Evolutionary conservation across 2,113 vertebrate species (phyloP), one percentile per base, ranked within the genome.

Genomic region (Alligator sinensis): DNA sequence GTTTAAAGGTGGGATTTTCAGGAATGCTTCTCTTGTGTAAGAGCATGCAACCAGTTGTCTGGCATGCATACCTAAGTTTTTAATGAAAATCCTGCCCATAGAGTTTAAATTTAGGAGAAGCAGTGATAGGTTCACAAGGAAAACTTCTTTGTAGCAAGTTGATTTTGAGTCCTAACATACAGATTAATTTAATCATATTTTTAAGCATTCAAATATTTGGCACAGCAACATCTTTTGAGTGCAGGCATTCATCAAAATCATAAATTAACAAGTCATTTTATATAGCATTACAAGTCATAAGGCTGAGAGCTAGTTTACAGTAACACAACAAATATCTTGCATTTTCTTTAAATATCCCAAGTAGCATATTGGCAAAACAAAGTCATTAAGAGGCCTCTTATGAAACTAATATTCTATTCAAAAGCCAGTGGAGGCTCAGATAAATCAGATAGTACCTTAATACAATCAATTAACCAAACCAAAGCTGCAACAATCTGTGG

Each of bases 401-500:
- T 28, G 28, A 91, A 92, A 77, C 17, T 54, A 82, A 88, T 55
- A 72, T 76, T 80, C 30, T 58, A 87, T 30, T 10, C 60, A 57
- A 6, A 30, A 66, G 84, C 30, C 30, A 92, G 11, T 25, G 3
- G 5, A 92, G 61, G 72, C 4, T 86, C 38, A 64, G 81, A 87
- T 13, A 94, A 55, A 30, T 63, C n/a, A 95, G 86, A n/a, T 1
- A 1, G 95, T 98, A 99, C 99, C 99, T 99, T 99, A 80, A 99
- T 97, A 74, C 97, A 98, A 93, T 99, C 99, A 93, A 98, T 99
- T 19, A 99, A 97, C 99, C 99, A 99, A 93, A 99, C 96, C 84
- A 99, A 98, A 91, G 99, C 98, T 64, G 98, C 98, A 82, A 99
- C 98, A 14, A 99, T 99, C 97, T 99, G 99, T 89, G 99, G 99